Conservation (phyloP, 1,140 invertebrate species). For the Yoshiicerus persimilis region DNA sequence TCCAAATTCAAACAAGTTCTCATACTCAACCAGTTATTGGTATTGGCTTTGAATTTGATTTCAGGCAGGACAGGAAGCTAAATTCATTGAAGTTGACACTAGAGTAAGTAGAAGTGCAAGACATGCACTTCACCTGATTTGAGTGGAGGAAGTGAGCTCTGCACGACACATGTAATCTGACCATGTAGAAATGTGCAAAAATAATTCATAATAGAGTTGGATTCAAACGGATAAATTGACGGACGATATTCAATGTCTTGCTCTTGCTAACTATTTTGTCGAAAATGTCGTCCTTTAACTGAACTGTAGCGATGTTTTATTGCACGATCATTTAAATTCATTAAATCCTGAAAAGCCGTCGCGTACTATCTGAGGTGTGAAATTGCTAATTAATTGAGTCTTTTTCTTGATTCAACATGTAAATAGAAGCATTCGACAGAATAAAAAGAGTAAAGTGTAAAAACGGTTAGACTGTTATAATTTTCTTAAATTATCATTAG, state of each 20-base stretch:
- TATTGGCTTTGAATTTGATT: background rate
- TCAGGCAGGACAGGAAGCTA: background rate
- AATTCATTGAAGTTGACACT: background rate
- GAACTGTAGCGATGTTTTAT: background rate
- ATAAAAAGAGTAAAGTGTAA: no score
- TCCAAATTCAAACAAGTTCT: no score
- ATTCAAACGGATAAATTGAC: constrained; percentile 6
- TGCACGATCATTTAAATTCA: background rate
- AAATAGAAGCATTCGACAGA: background rate
- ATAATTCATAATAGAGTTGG: background rate
- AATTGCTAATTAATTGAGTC: constrained; percentile 5
- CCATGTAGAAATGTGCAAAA: background rate
- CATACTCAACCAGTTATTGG: background rate
- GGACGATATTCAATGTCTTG: background rate
- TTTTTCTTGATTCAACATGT: background rate
- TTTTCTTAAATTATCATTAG: background rate
- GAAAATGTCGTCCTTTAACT: background rate
- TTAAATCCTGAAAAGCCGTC: background rate
- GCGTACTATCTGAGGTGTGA: constrained; percentile 2
- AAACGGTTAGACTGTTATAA: background rate
- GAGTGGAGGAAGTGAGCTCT: background rate
- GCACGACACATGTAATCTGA: background rate
- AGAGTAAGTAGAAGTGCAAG: background rate
- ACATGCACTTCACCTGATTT: background rate
- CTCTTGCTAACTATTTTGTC: background rate